Evolutionary conservation across 2,113 vertebrate genomes (phyloP).

Genomic region (Centropus unirufus): DNA sequence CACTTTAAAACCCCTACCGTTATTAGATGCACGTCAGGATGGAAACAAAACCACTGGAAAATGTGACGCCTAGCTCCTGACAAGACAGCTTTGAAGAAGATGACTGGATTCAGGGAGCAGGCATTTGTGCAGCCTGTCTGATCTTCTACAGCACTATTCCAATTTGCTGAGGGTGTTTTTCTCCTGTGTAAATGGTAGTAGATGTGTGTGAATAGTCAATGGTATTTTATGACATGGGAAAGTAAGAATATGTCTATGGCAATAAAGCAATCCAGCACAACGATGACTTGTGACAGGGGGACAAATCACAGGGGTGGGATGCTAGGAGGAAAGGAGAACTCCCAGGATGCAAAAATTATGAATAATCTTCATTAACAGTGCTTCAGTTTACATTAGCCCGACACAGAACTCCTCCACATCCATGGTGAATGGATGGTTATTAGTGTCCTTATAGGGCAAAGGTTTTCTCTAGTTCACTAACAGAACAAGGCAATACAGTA

Average conservation of each 20-base stretch:
- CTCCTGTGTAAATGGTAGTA: neutral
- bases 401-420: neutral
- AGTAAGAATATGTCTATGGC: neutral
- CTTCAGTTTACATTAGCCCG: neutral
- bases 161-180: slow-evolving; percentile 16
- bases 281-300: neutral
- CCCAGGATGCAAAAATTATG: neutral
- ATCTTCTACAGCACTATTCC: neutral
- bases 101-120: neutral
- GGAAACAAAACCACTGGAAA: slow-evolving; percentile 31
- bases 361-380: neutral
- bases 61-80: neutral
- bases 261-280: neutral
- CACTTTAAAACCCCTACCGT: neutral
- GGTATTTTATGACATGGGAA: neutral
- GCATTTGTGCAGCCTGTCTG: neutral
- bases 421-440: neutral
- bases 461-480: neutral
- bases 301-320: neutral
- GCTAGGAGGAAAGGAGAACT: neutral
- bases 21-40: neutral
- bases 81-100: slow-evolving; percentile 11
- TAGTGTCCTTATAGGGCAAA: neutral
- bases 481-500: neutral
- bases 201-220: neutral